phyloP scores from a whole-genome alignment of 2,888 invertebrate genomes.

The Hybos culiciformis region DNA sequence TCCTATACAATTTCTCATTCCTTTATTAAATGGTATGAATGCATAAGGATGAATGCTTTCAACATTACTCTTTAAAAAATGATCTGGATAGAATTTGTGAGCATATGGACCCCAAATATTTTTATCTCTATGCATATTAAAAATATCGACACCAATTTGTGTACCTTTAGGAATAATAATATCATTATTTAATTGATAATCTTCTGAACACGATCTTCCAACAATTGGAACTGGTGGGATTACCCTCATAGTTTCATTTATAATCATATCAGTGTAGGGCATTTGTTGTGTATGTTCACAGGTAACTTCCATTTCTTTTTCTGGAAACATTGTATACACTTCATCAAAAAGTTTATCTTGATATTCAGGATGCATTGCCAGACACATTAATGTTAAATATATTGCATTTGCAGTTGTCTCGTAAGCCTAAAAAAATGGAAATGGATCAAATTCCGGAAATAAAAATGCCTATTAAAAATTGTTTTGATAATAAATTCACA shows the following conservation, averaged over 20 bases:
- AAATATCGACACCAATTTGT: slow-evolving; percentile 28
- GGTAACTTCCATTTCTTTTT: slow-evolving; percentile 19
- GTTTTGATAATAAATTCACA: not conserved
- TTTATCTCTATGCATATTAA: slow-evolving; percentile 28
- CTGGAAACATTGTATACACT: slow-evolving; percentile 1
- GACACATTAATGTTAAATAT: slow-evolving; percentile 21
- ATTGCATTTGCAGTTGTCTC: slow-evolving; percentile 31
- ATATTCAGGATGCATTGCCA: slow-evolving; percentile 28
- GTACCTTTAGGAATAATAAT: slow-evolving; percentile 25
- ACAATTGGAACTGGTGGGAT: slow-evolving; percentile 29
- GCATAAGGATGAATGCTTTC: slow-evolving; percentile 22
- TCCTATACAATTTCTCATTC: slow-evolving; percentile 32
- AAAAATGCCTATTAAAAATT: not conserved
- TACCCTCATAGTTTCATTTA: slow-evolving; percentile 30
- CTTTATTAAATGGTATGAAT: slow-evolving; percentile 31
- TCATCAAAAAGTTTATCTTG: slow-evolving; percentile 16
- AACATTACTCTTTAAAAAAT: slow-evolving; percentile 21
- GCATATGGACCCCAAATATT: slow-evolving; percentile 30
- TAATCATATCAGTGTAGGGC: slow-evolving; percentile 27
- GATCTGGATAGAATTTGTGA: slow-evolving; percentile 28
- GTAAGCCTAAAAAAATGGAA: slow-evolving; percentile 21
- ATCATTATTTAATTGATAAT: slow-evolving; percentile 24
- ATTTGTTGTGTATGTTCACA: slow-evolving; percentile 26
- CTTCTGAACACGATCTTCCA: slow-evolving; percentile 21
- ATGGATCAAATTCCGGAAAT: too few relatives aligned